Evolutionary conservation across 2,113 vertebrate genomes (phyloP).

Genomic region (Anthoscopus minutus): DNA sequence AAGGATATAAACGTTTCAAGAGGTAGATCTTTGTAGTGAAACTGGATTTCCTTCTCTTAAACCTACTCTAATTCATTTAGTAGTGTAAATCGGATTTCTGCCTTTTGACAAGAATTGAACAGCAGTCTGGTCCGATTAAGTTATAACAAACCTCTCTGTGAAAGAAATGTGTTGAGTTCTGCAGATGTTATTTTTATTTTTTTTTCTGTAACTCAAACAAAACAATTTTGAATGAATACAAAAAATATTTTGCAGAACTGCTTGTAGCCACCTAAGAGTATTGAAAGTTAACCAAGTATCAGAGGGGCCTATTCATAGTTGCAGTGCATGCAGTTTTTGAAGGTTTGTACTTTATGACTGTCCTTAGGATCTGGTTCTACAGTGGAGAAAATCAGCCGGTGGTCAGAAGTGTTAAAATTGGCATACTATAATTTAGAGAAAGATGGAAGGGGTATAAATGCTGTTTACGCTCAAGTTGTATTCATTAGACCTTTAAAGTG

Average conservation of each 20-base stretch:
- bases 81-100: not conserved
- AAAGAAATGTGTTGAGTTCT: not conserved
- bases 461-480: not conserved
- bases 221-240: not conserved
- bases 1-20: not conserved
- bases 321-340: not conserved
- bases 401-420: not conserved
- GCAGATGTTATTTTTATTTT: not conserved
- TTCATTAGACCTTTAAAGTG: not conserved
- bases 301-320: not conserved
- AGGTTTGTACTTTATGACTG: not conserved
- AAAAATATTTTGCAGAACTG: not conserved
- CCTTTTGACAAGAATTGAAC: constrained; percentile 9
- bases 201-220: not conserved
- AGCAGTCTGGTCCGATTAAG: not conserved
- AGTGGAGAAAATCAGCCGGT: not conserved
- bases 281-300: not conserved
- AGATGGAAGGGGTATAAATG: not conserved
- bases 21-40: not conserved
- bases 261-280: not conserved
- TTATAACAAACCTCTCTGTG: not conserved
- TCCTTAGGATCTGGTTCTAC: not conserved
- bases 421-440: not conserved
- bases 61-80: not conserved
- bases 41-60: not conserved